Evolutionary conservation across 2,888 invertebrate species (phyloP).

Genomic region (Mesorhabditis sp.): DNA sequence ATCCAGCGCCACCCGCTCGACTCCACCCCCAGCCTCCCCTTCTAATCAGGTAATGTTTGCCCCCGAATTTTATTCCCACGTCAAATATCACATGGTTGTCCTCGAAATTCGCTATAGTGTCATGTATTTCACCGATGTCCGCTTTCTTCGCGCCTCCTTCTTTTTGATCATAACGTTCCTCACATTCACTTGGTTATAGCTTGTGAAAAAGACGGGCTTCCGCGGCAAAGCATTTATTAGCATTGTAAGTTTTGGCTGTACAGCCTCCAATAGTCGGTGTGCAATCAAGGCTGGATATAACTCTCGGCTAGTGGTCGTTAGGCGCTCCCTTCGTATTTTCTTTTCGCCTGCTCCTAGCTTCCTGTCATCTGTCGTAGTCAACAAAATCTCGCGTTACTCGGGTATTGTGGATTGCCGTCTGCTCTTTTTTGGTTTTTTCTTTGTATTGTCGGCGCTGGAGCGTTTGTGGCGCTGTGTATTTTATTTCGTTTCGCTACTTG

Average conservation of each 20-base stretch:
- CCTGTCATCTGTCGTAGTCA: neutral
- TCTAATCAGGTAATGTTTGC: slow-evolving; percentile 1
- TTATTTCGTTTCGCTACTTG: no score
- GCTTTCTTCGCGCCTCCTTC: neutral
- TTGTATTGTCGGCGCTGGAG: no score
- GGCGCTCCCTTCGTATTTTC: slow-evolving; percentile 10
- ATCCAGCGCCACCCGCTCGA: slow-evolving; percentile 9
- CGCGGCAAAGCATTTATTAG: slow-evolving; percentile 30
- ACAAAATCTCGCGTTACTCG: neutral
- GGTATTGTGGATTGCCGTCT: neutral
- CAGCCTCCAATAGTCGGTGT: neutral
- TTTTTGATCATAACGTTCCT: neutral
- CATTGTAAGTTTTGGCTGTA: slow-evolving; percentile 24
- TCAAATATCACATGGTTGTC: no score
- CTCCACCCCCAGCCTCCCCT: slow-evolving; percentile 16
- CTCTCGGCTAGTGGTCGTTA: neutral
- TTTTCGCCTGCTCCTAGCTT: slow-evolving; percentile 9
- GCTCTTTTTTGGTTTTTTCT: neutral
- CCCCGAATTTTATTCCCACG: neutral
- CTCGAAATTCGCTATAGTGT: no score
- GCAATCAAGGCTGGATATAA: slow-evolving; percentile 7
- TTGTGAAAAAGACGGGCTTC: slow-evolving; percentile 28
- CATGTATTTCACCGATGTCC: neutral
- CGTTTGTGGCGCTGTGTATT: no score
- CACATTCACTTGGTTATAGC: slow-evolving; percentile 14